These are phyloP conservation scores for Zosterops hypoxanthus DNA, from an alignment of 2,113 vertebrate species.

Conservation along the genomic window DNA sequence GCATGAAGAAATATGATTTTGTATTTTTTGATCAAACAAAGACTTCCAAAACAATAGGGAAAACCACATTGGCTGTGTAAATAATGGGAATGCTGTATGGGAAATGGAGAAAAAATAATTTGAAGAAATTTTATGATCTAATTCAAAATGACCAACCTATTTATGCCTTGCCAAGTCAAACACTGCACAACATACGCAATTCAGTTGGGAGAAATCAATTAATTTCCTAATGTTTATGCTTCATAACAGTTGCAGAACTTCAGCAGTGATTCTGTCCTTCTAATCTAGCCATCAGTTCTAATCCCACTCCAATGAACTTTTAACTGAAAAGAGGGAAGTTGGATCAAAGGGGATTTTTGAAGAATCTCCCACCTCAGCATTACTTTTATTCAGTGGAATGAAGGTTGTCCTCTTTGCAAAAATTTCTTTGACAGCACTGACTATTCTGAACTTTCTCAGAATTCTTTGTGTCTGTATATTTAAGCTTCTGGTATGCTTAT, in stretches of 20 bases:
- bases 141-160: background rate
- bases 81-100: background rate
- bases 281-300: slow-evolving; percentile 20
- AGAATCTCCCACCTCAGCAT: slow-evolving; percentile 11
- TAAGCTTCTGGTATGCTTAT: background rate
- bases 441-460: background rate
- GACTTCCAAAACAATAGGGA: background rate
- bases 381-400: background rate
- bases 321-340: background rate
- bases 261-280: background rate
- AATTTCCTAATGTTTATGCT: background rate
- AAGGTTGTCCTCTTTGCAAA: background rate
- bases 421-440: background rate
- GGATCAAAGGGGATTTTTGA: background rate
- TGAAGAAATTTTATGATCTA: background rate
- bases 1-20: slow-evolving; percentile 35
- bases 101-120: background rate
- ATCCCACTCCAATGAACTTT: background rate
- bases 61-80: background rate
- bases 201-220: slow-evolving; percentile 18
- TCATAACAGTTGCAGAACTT: slow-evolving; percentile 19
- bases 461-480: background rate
- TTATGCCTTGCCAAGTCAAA: slow-evolving; percentile 19
- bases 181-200: background rate
- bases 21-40: slow-evolving; percentile 28